Evolutionary conservation across 2,113 vertebrate genomes (phyloP).

Genomic region (Takifugu bimaculatus): DNA sequence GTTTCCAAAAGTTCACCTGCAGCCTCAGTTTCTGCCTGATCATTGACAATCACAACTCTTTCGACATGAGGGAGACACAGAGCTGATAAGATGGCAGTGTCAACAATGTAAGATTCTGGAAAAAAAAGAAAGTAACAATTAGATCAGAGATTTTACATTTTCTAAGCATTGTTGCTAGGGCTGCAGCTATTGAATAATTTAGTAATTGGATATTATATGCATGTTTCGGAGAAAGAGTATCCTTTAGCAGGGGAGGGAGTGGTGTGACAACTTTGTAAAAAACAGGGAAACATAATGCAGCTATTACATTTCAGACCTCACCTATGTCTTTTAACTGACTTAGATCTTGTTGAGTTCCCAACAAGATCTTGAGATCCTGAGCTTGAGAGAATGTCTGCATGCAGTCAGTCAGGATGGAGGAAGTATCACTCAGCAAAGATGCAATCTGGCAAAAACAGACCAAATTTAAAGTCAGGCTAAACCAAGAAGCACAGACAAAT

Average conservation of each 20-base stretch:
- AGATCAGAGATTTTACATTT: neutral
- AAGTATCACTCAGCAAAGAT: constrained; percentile 53
- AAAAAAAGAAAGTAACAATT: neutral
- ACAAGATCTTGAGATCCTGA: constrained; percentile 58
- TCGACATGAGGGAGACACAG: constrained; percentile 64
- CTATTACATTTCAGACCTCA: constrained; percentile 13
- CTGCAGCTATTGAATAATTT: too few relatives aligned
- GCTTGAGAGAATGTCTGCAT: constrained; percentile 52
- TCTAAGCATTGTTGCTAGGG: too few relatives aligned
- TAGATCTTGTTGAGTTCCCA: constrained; percentile 65
- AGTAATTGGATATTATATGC: too few relatives aligned
- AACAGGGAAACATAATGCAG: too few relatives aligned
- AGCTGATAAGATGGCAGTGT: constrained; percentile 64
- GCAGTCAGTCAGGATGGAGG: constrained; percentile 59
- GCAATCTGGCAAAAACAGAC: constrained; percentile 49
- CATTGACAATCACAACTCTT: constrained; percentile 58
- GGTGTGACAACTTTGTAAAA: too few relatives aligned
- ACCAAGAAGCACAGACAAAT: neutral
- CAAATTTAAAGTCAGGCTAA: neutral
- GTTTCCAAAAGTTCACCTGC: constrained; percentile 52
- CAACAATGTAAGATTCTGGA: constrained; percentile 55
- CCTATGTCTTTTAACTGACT: constrained; percentile 60
- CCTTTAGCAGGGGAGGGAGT: too few relatives aligned
- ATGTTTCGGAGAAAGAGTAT: too few relatives aligned
- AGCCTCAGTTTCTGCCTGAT: constrained; percentile 35